A percentile compares a stretch with the other conserved stretches of the same genome.
Evolutionary conservation across 2,888 invertebrate genomes (phyloP).

Genomic region (Drosophila koepferae): DNA sequence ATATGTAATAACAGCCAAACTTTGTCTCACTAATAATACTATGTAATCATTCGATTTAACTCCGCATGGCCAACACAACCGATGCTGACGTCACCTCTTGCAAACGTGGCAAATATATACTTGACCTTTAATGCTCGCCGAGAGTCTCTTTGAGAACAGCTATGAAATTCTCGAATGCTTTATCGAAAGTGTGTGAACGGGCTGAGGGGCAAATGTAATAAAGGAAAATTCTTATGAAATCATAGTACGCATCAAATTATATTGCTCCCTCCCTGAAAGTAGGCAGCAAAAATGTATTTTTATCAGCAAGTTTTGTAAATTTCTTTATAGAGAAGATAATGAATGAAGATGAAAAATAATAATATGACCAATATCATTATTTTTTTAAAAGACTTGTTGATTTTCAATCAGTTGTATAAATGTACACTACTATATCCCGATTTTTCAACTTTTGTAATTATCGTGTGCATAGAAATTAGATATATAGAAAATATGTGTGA

Average conservation of each 20-base stretch:
- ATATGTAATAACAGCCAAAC: conserved; percentile 21
- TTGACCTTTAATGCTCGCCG: neutral
- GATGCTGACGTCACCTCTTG: conserved; percentile 45
- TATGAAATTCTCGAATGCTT: neutral
- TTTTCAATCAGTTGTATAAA: neutral
- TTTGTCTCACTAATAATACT: neutral
- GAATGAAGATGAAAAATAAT: neutral
- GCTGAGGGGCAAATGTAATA: no score
- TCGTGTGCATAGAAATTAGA: no score
- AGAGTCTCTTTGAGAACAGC: neutral
- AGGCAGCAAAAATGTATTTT: neutral
- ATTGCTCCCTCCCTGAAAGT: conserved; percentile 27
- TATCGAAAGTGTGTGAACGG: neutral
- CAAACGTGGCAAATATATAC: conserved; percentile 13
- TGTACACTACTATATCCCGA: neutral
- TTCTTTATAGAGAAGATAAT: neutral
- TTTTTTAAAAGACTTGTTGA: neutral
- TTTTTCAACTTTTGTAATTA: neutral
- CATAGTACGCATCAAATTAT: neutral
- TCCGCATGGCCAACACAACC: neutral
- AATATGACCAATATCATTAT: neutral
- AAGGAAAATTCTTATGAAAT: neutral
- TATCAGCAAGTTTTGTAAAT: neutral
- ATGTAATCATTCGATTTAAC: neutral
- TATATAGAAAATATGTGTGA: neutral